Base-by-base conservation (phyloP, 2,797 vertebrate genomes). In the Meriones psammophilus region DNA sequence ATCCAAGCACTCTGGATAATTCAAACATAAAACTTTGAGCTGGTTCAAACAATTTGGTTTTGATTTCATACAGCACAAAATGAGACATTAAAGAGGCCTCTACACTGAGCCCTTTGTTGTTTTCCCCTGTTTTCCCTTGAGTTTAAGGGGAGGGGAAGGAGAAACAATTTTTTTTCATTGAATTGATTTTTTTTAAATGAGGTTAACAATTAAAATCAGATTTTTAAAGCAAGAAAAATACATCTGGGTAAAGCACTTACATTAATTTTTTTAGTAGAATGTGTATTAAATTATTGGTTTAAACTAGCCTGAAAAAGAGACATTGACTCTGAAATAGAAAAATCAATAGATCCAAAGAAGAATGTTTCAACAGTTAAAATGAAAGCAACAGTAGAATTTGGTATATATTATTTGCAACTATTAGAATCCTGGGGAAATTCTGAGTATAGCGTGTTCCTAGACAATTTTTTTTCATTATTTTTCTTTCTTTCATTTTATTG, bases 21-120 rank as follows among this genome's bases (percentile, higher is more conserved):
- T 97, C 95, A 94, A 97, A 92, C 73, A 68, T 78, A 86, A 96
- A 83, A 15, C 50, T 92, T 94, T 56, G 86, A 76, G 85, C 58
- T 83, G 76, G 10, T 88, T 97, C 77, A 91, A 83, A 76, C 84
- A 96, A 96, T 97, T 98, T 98, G 97, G 96, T 97, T 97, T 97
- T 96, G 83, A 97, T 97, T 97, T 96, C 62, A 91, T 87, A 95
- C 87, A 93, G 83, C 94, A 89, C 84, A 94, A 96, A 95, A 97
- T 78, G 81, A 95, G 94, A 95, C 96, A 96, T 96, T 97, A 97
- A 97, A 97, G 94, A 92, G 91, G 71, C 83, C 28, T 93, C 84
- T 90, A 26, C 73, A 58, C 12, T 88, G 80, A 92, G 64, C 46
- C 30, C 54, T 96, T 86, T 96, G 39, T 95, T 95, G 39, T 92